Evolutionary conservation across 2,113 vertebrate genomes (phyloP).

Genomic region (Morone chrysops): DNA sequence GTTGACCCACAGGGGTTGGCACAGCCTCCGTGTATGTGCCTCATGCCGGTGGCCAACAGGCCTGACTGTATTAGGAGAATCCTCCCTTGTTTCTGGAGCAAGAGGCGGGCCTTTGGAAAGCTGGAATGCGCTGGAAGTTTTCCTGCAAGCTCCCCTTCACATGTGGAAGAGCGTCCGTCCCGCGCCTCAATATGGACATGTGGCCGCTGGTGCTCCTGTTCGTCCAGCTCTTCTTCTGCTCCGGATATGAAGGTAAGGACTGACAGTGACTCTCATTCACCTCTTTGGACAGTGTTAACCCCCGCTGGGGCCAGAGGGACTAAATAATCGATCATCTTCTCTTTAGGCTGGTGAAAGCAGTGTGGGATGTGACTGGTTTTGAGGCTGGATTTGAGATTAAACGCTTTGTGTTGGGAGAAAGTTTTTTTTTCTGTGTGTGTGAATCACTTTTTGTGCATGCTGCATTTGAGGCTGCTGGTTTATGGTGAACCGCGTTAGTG

Average conservation of each 20-base stretch:
- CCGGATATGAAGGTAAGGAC: conserved; percentile 83
- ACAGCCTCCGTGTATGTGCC: conserved; percentile 7
- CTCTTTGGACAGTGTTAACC: neutral
- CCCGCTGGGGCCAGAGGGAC: neutral
- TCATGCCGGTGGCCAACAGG: conserved; percentile 13
- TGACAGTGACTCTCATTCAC: neutral
- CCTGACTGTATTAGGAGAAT: conserved; percentile 64
- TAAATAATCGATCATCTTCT: neutral
- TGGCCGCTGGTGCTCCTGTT: conserved; percentile 77
- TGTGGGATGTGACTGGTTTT: neutral
- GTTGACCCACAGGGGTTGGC: conserved; percentile 37
- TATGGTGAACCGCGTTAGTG: conserved; percentile 62
- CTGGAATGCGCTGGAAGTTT: conserved; percentile 81
- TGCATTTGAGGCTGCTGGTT: conserved; percentile 27
- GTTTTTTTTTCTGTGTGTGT: neutral
- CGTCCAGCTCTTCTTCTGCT: conserved; percentile 75
- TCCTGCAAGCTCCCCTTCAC: conserved; percentile 68
- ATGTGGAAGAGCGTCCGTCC: conserved; percentile 60
- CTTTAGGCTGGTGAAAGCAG: neutral
- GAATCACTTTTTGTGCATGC: neutral
- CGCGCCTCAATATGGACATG: conserved; percentile 79
- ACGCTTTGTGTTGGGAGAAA: neutral
- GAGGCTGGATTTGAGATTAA: neutral
- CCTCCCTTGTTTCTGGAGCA: conserved; percentile 79
- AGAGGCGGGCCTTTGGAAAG: conserved; percentile 81